phyloP scores from a whole-genome alignment of 1,140 invertebrate genomes.

The Sogatella furcifera region DNA sequence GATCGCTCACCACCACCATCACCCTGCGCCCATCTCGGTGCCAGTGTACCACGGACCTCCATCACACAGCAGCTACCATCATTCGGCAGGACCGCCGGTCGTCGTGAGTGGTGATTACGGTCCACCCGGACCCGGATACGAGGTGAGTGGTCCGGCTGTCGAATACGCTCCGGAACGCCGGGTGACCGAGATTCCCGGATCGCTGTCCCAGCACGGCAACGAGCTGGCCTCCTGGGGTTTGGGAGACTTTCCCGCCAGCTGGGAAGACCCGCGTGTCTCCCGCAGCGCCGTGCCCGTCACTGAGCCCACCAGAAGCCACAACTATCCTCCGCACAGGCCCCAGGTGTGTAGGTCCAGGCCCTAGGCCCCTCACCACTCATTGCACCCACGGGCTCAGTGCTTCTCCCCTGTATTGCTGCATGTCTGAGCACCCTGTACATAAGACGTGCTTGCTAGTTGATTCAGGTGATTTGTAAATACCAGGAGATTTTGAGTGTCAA shows the following conservation, averaged over 20 bases:
- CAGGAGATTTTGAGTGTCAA: too few species aligned
- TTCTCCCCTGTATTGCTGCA: too few species aligned
- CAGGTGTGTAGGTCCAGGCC: neutral
- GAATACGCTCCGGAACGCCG: constrained; percentile 16
- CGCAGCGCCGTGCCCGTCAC: constrained; percentile 1
- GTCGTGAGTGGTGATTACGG: neutral
- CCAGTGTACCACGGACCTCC: constrained; percentile 23
- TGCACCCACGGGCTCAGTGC: too few species aligned
- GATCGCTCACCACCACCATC: constrained; percentile 43
- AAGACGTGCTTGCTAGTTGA: too few species aligned
- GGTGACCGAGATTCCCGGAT: constrained; percentile 11
- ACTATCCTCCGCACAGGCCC: neutral
- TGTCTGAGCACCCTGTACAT: too few species aligned
- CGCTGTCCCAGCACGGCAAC: constrained; percentile 17
- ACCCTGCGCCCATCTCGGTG: constrained; percentile 39
- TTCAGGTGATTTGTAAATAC: too few species aligned
- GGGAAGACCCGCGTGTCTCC: constrained; percentile 1
- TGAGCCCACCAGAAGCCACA: neutral
- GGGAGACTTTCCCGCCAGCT: constrained; percentile 11
- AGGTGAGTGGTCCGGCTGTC: constrained; percentile 31
- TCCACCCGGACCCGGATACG: constrained; percentile 26
- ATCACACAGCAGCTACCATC: constrained; percentile 17
- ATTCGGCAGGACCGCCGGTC: constrained; percentile 9
- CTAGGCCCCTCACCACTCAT: too few species aligned
- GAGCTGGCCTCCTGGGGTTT: constrained; percentile 25